Evolutionary conservation across 2,797 vertebrate species (phyloP).

Genomic region (Liasis olivaceus): DNA sequence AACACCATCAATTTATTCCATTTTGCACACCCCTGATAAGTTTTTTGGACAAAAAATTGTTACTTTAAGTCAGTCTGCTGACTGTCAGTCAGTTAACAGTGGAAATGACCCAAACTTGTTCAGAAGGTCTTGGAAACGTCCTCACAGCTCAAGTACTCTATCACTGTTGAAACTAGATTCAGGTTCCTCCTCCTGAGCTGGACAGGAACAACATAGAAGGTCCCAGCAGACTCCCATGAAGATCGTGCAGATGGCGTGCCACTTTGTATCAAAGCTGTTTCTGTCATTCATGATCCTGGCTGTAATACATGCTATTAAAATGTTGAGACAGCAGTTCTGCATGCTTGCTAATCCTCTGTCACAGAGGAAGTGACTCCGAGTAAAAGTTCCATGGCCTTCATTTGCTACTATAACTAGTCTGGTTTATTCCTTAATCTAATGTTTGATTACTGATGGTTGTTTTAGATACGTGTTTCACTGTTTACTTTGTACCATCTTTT

Average conservation of each 20-base stretch:
- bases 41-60: constrained; percentile 43
- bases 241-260: constrained; percentile 1
- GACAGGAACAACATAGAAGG: background rate
- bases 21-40: constrained; percentile 62
- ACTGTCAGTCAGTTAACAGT: background rate
- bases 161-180: constrained; percentile 21
- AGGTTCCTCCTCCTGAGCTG: constrained; percentile 12
- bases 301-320: constrained; percentile 1
- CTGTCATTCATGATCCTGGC: constrained; percentile 21
- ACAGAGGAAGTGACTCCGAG: background rate
- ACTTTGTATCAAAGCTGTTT: constrained; percentile 5
- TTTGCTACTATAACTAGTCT: background rate
- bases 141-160: constrained; percentile 9
- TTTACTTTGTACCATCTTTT: constrained; percentile 31
- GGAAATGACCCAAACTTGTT: background rate
- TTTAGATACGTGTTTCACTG: constrained; percentile 19
- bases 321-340: background rate
- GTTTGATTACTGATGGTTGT: constrained; percentile 4
- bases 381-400: background rate
- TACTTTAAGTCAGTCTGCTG: constrained; percentile 34
- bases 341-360: background rate
- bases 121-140: background rate
- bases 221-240: background rate
- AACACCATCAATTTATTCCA: constrained; percentile 41
- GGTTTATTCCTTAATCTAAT: background rate